Base-by-base conservation (phyloP, 2,113 vertebrate genomes). In the Etheostoma cragini region DNA sequence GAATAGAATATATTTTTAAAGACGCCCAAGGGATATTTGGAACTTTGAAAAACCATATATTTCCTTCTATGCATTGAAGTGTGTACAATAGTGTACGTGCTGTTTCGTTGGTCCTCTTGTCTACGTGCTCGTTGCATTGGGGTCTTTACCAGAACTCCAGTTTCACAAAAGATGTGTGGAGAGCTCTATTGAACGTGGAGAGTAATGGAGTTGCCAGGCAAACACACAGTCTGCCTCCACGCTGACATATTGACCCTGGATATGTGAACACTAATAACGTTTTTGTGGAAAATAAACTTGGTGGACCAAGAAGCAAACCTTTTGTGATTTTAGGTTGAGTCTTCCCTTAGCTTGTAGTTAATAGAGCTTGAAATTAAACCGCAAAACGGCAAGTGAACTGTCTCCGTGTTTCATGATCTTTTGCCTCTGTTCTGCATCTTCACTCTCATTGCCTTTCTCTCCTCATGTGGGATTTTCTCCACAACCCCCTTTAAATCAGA, bases 281-380 rank as follows among this genome's bases (percentile, higher is more conserved):
- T 26, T 78, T 38, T 33, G 60, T 24, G 22, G 76, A 74, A 82
- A 81, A 80, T 87, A 52, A 65, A 83, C 56, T 84, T 83, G 73
- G 53, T 87, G 78, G 65, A 79, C 70, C 86, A 71, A 78, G 68
- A 72, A 63, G 72, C 62, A 71, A 88, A 86, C 61, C 66, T 78
- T 89, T 81, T 71, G 81, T 83, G 73, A 86, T 88, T 74, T 66
- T 33, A 76, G 53, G 46, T 80, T 71, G 61, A 54, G 62, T 74
- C 76, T 84, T 70, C 35, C 72, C 78, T 89, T 84, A 61, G 68
- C 56, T 22, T 79, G 78, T 21, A 82, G 81, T 91, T 88, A 92
- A 93, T 84, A 81, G 83, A 72, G 89, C 91, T 86, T 94, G 90
- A 93, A 94, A 91, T 94, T 83, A 90, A 88, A 91, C 45, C 38